Conservation (phyloP, 2,797 vertebrate species). For the Amblyraja radiata region DNA sequence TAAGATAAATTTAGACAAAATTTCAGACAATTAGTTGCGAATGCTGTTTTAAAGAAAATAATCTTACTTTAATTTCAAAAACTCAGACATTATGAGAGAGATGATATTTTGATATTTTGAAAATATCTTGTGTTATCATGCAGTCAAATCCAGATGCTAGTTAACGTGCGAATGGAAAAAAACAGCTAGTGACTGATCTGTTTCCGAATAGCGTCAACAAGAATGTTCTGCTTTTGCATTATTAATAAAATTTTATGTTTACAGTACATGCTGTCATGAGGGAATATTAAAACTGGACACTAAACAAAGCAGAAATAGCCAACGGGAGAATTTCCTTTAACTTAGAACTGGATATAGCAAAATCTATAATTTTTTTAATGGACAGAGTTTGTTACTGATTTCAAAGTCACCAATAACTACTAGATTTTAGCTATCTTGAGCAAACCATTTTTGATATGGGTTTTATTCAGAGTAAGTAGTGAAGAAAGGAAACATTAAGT, state of each 20-base stretch:
- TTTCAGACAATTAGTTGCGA: background rate
- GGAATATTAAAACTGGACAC: background rate
- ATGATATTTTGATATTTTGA: background rate
- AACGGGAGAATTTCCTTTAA: background rate
- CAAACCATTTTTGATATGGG: no score
- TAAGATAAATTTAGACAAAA: no score
- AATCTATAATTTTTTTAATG: background rate
- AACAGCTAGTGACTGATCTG: background rate
- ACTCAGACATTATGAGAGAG: background rate
- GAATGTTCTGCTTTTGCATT: background rate
- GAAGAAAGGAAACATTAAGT: no score
- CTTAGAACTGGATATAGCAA: background rate
- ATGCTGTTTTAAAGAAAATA: background rate
- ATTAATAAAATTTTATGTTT: background rate
- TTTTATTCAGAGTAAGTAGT: no score
- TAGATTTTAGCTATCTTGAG: background rate
- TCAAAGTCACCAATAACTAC: background rate
- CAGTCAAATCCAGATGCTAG: background rate
- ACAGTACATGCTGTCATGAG: background rate
- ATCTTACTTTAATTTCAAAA: no score
- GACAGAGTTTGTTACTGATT: background rate
- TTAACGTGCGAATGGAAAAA: background rate
- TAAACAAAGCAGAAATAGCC: background rate
- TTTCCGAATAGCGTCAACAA: background rate
- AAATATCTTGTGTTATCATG: background rate